phyloP scores from a whole-genome alignment of 2,888 invertebrate species.

The Phyto melanocephala region DNA sequence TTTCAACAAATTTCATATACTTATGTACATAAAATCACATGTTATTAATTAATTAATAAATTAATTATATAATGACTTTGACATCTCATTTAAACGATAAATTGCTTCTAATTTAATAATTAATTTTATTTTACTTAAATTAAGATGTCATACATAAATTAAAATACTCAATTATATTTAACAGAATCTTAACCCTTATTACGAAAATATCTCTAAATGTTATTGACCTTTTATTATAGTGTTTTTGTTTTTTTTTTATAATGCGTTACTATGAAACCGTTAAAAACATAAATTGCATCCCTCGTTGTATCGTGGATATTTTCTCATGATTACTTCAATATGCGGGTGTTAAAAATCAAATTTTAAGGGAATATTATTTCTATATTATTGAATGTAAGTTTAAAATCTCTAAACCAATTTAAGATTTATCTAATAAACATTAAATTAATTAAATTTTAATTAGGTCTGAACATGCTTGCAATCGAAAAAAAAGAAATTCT shows the following conservation, averaged over 20 bases:
- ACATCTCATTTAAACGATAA: no score
- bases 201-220: neutral
- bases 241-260: neutral
- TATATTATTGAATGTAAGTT: neutral
- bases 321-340: neutral
- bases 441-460: conserved; percentile 23
- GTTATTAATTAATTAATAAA: no score
- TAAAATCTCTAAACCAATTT: neutral
- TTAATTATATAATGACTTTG: no score
- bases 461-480: neutral
- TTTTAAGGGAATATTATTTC: neutral
- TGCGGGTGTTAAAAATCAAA: conserved; percentile 22
- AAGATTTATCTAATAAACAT: neutral
- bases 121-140: conserved; percentile 5
- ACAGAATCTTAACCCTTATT: neutral
- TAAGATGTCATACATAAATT: conserved; percentile 3
- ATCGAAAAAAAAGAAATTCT: neutral
- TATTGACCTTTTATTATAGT: neutral
- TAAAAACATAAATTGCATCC: neutral
- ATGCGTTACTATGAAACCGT: neutral
- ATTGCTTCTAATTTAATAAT: neutral
- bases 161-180: neutral
- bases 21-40: no score
- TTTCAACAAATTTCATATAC: no score
- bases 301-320: neutral